phyloP scores from a whole-genome alignment of 2,888 invertebrate species.

The Stenodema calcarata region DNA sequence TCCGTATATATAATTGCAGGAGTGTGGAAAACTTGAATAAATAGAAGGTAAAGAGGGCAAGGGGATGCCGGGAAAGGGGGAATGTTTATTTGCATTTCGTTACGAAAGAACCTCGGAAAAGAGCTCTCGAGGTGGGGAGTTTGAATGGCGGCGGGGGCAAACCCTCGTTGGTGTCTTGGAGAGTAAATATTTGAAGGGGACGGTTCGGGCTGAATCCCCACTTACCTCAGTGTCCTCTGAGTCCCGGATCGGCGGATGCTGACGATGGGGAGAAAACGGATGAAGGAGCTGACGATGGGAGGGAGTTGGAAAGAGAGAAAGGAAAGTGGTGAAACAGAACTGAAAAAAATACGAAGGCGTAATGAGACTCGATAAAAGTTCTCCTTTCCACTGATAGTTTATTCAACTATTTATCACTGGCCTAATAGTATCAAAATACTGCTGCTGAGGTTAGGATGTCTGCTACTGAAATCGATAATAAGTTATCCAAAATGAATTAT shows the following conservation, averaged over 20 bases:
- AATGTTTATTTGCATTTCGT: constrained; percentile 40
- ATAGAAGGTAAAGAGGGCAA: not conserved
- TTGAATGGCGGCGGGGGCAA: not conserved
- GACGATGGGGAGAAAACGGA: not conserved
- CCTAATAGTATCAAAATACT: no score
- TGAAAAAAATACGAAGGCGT: no score
- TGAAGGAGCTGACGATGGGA: not conserved
- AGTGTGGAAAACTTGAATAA: not conserved
- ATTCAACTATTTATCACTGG: no score
- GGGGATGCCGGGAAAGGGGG: not conserved
- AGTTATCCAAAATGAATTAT: no score
- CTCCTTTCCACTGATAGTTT: no score
- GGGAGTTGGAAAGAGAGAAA: not conserved
- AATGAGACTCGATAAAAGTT: no score
- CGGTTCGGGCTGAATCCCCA: not conserved
- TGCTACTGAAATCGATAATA: no score
- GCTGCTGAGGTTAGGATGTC: no score
- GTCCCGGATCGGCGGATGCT: not conserved
- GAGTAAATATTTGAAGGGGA: constrained; percentile 22
- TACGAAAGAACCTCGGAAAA: not conserved
- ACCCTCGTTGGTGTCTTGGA: not conserved
- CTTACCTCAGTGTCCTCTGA: not conserved
- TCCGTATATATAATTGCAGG: not conserved
- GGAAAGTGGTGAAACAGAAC: not conserved
- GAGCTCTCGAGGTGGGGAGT: not conserved